Percentiles rank a stretch among this genome's conserved stretches.
Conservation (phyloP, 2,888 invertebrate genomes). For the Slavum lentiscoides region DNA sequence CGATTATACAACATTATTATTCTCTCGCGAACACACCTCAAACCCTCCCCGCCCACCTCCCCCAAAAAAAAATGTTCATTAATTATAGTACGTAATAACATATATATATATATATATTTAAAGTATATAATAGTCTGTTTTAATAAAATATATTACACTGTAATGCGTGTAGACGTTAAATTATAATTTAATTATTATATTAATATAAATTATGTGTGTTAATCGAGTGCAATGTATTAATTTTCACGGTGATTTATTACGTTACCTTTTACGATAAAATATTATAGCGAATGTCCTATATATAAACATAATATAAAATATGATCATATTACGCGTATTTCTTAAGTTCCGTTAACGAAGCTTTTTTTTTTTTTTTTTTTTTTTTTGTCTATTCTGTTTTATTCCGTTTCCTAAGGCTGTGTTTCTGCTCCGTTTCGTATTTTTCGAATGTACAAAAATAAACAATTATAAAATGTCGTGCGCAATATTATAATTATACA, state of each 20-base stretch:
- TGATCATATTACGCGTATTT: background rate
- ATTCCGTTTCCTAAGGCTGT: conserved; percentile 49
- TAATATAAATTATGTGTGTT: conserved; percentile 38
- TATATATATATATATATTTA: conserved; percentile 9
- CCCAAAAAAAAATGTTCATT: conserved; percentile 5
- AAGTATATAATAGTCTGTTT: conserved; percentile 36
- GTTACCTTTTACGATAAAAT: conserved; percentile 48
- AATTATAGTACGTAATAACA: background rate
- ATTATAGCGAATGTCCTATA: conserved; percentile 31
- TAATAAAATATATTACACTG: background rate
- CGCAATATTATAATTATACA: background rate
- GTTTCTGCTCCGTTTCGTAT: conserved; percentile 46
- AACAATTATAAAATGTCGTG: background rate
- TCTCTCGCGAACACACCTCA: conserved; percentile 2
- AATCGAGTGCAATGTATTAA: conserved; percentile 49
- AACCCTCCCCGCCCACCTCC: too few species aligned
- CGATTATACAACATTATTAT: background rate
- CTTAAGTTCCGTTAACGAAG: conserved; percentile 34
- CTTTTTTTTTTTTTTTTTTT: too few species aligned
- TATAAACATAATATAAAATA: background rate
- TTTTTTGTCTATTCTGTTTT: conserved; percentile 47
- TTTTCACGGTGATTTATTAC: conserved; percentile 48
- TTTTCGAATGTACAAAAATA: conserved; percentile 44
- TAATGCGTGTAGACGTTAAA: background rate
- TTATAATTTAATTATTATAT: background rate